phyloP scores from a whole-genome alignment of 2,113 vertebrate genomes.

The Psittacus erithacus region DNA sequence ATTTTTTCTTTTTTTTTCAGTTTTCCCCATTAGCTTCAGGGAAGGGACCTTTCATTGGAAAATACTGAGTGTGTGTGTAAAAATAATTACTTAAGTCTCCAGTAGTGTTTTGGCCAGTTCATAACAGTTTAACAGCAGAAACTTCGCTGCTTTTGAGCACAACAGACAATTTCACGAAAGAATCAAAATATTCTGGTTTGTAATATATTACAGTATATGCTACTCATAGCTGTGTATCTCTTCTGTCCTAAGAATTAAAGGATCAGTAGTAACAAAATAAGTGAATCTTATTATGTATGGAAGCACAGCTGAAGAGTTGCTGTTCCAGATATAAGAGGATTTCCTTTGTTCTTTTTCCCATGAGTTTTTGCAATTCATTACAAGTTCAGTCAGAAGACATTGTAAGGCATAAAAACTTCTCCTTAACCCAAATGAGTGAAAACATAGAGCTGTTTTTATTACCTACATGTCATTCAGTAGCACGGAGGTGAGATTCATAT shows the following conservation, averaged over 20 bases:
- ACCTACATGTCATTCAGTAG: neutral
- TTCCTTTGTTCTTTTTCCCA: conserved; percentile 19
- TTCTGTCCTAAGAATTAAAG: neutral
- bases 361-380: neutral
- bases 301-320: neutral
- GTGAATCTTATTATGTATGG: neutral
- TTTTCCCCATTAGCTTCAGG: neutral
- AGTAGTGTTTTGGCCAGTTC: neutral
- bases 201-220: neutral
- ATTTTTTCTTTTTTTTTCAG: neutral
- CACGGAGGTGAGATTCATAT: neutral
- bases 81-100: neutral
- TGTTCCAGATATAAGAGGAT: neutral
- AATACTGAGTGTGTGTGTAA: accelerated
- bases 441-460: neutral
- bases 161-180: neutral
- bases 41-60: neutral
- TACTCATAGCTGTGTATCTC: neutral
- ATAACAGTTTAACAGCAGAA: neutral
- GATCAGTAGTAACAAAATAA: neutral
- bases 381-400: neutral
- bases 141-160: neutral
- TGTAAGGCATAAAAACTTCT: neutral
- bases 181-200: neutral
- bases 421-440: neutral